Conservation (phyloP, 2,888 invertebrate genomes). For the Julus scandinavius region DNA sequence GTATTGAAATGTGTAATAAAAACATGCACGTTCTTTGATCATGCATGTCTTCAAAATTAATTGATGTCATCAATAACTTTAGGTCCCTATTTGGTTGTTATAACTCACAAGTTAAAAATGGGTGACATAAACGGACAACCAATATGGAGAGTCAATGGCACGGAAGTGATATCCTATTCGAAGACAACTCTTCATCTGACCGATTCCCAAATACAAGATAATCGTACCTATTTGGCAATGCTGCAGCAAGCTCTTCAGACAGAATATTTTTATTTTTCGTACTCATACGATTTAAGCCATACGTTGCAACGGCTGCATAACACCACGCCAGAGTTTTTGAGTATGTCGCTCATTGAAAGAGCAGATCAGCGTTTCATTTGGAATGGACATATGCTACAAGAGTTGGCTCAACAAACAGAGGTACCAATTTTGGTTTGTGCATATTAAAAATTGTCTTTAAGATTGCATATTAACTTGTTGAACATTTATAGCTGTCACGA, state of each 20-base stretch:
- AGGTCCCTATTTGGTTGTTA: constrained; percentile 88
- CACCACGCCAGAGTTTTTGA: constrained; percentile 83
- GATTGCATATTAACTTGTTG: not conserved
- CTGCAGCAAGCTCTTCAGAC: constrained; percentile 82
- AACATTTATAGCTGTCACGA: constrained; percentile 51
- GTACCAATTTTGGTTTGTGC: constrained; percentile 65
- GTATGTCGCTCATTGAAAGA: constrained; percentile 79
- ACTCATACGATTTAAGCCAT: constrained; percentile 93
- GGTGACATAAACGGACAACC: constrained; percentile 84
- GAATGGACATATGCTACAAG: constrained; percentile 85
- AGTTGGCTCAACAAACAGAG: constrained; percentile 78
- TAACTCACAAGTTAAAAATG: constrained; percentile 83
- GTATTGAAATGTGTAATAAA: too few relatives aligned
- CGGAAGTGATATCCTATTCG: constrained; percentile 87
- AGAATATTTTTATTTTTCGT: constrained; percentile 92
- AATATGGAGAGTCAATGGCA: constrained; percentile 80
- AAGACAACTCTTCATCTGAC: constrained; percentile 86
- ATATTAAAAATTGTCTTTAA: not conserved
- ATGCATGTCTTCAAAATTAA: not conserved
- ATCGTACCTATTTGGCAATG: constrained; percentile 86
- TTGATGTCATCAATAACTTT: not conserved
- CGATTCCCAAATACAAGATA: constrained; percentile 83
- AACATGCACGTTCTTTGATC: too few relatives aligned
- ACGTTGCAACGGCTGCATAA: constrained; percentile 87
- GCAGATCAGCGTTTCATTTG: constrained; percentile 91